These are phyloP conservation scores for Drosophila helvetica DNA, from an alignment of 2,888 invertebrate genomes.

Conservation along the genomic window DNA sequence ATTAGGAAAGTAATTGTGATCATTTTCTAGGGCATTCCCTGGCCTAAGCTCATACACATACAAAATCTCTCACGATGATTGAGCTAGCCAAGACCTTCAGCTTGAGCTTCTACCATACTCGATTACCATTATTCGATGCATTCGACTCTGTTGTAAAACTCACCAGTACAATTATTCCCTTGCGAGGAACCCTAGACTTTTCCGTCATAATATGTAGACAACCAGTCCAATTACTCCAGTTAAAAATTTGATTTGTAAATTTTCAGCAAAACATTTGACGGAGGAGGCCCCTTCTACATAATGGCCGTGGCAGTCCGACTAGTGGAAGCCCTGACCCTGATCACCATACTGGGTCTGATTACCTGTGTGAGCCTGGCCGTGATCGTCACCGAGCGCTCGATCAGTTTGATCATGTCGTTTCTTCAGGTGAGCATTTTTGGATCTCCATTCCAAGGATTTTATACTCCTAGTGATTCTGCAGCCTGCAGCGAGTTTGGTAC, in stretches of 20 bases:
- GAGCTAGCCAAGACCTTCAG: no score
- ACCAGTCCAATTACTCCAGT: neutral
- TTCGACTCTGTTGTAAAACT: no score
- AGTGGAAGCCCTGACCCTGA: constrained; percentile 58
- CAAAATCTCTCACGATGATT: no score
- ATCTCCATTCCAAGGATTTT: neutral
- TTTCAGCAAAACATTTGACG: constrained; percentile 33
- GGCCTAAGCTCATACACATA: no score
- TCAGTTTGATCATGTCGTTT: constrained; percentile 46
- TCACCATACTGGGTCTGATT: constrained; percentile 58
- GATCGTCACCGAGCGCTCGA: constrained; percentile 46
- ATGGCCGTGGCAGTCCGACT: constrained; percentile 65
- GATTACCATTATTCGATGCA: no score
- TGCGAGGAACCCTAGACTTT: neutral
- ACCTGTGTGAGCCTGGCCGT: constrained; percentile 55
- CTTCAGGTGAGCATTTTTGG: constrained; percentile 43
- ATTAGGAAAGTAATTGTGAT: no score
- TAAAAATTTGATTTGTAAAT: neutral
- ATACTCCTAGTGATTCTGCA: constrained; percentile 4
- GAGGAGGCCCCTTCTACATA: constrained; percentile 39
- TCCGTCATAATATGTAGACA: neutral
- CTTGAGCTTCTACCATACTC: no score
- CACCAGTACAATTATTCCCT: no score
- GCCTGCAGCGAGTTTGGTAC: constrained; percentile 62
- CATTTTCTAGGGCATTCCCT: no score